phyloP scores from a whole-genome alignment of 2,113 vertebrate species.

The Sorex araneus region DNA sequence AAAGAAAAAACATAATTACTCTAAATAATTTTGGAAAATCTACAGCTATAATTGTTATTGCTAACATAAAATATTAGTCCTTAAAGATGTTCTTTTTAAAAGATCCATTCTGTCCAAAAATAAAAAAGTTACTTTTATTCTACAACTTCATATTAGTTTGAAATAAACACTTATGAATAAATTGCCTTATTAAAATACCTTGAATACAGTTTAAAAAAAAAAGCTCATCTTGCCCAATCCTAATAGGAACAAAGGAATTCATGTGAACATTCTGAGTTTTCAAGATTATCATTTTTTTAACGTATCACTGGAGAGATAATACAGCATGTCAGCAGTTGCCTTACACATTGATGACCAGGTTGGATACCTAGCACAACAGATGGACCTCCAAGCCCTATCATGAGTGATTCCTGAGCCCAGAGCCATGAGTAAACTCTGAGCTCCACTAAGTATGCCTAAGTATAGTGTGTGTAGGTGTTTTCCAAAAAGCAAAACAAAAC shows the following conservation, averaged over 20 bases:
- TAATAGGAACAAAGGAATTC: conserved; percentile 76
- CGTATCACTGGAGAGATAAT: too few relatives aligned
- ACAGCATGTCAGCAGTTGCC: too few relatives aligned
- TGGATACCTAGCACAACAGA: too few relatives aligned
- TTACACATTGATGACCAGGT: too few relatives aligned
- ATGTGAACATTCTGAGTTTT: conserved; percentile 57
- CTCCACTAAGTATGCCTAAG: too few relatives aligned
- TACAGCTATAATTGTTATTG: conserved; percentile 75
- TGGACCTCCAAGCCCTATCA: too few relatives aligned
- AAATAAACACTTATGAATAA: conserved; percentile 81
- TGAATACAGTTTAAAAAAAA: conserved; percentile 72
- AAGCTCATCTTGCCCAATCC: conserved; percentile 82
- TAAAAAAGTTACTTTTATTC: conserved; percentile 61
- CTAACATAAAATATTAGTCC: conserved; percentile 74
- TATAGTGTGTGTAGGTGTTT: too few relatives aligned
- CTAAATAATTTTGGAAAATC: conserved; percentile 71
- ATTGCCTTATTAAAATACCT: conserved; percentile 72
- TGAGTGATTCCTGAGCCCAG: too few relatives aligned
- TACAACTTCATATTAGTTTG: conserved; percentile 77
- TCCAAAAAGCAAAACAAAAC: too few relatives aligned
- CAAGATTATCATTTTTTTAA: conserved; percentile 4
- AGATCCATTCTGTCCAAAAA: conserved; percentile 74
- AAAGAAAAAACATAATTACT: conserved; percentile 66
- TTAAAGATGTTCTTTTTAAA: conserved; percentile 73
- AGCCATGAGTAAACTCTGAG: too few relatives aligned